Conservation (phyloP, 2,797 vertebrate species). For the Chelon auratus region DNA sequence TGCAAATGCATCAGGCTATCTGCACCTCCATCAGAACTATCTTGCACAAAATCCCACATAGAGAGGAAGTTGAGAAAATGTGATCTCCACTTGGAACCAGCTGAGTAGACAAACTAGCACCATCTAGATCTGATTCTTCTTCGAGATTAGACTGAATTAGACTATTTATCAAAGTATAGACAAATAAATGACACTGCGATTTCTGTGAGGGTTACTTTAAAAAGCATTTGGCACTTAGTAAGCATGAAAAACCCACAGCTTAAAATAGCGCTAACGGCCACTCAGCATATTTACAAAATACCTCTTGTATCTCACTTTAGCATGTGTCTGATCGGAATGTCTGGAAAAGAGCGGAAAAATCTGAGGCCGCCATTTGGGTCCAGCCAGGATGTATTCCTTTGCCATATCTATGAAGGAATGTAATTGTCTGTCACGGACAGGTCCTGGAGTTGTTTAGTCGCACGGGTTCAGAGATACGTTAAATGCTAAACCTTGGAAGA, state of each 20-base stretch:
- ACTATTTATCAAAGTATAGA: neutral
- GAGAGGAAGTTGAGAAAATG: neutral
- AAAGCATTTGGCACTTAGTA: neutral
- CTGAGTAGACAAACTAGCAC: neutral
- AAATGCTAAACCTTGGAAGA: slow-evolving; percentile 76
- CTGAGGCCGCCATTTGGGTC: slow-evolving; percentile 1
- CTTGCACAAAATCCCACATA: neutral
- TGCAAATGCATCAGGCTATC: neutral
- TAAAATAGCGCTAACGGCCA: slow-evolving; percentile 3
- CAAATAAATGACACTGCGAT: neutral
- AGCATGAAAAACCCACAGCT: neutral
- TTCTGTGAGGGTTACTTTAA: neutral
- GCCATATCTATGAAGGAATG: slow-evolving; percentile 58
- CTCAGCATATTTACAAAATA: slow-evolving; percentile 8
- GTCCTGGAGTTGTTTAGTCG: slow-evolving; percentile 65
- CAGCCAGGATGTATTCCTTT: slow-evolving; percentile 36
- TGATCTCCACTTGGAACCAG: neutral
- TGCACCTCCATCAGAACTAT: neutral
- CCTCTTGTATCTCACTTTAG: slow-evolving; percentile 8
- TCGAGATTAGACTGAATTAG: neutral
- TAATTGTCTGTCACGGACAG: slow-evolving; percentile 63
- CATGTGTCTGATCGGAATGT: neutral
- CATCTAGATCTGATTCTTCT: neutral
- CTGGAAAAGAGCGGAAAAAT: slow-evolving; percentile 22
- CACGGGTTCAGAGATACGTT: slow-evolving; percentile 71